A percentile compares a stretch with the other conserved stretches of the same genome.
Evolutionary conservation across 2,113 vertebrate species (phyloP).

Genomic region (Sorex fumeus): DNA sequence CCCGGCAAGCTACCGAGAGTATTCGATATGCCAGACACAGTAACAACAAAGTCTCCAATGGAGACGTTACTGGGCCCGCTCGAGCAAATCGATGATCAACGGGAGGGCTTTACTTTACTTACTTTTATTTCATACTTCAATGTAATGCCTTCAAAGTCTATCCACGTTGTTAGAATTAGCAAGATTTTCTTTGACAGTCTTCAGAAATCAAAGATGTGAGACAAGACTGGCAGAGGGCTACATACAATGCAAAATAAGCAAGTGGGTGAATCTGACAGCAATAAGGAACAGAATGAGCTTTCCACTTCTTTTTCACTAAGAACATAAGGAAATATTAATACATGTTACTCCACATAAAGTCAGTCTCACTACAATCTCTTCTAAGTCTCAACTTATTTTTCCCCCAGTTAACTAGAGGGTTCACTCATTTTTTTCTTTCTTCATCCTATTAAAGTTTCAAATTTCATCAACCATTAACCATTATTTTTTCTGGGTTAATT

Average conservation of each 20-base stretch:
- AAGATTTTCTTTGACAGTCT: background rate
- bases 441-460: background rate
- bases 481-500: background rate
- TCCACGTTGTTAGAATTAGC: background rate
- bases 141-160: background rate
- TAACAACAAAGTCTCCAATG: too few species aligned
- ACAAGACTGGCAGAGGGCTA: background rate
- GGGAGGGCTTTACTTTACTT: too few species aligned
- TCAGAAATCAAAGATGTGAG: background rate
- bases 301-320: background rate
- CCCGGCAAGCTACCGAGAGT: too few species aligned
- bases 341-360: background rate
- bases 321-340: background rate
- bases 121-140: background rate
- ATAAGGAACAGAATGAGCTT: background rate
- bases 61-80: too few species aligned
- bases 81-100: too few species aligned
- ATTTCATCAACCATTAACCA: background rate
- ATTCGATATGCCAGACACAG: too few species aligned
- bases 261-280: background rate
- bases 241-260: background rate
- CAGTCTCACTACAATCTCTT: background rate
- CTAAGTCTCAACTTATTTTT: constrained; percentile 18
- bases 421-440: background rate
- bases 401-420: background rate